Conservation (phyloP, 2,113 vertebrate genomes). For the Oriolus oriolus region DNA sequence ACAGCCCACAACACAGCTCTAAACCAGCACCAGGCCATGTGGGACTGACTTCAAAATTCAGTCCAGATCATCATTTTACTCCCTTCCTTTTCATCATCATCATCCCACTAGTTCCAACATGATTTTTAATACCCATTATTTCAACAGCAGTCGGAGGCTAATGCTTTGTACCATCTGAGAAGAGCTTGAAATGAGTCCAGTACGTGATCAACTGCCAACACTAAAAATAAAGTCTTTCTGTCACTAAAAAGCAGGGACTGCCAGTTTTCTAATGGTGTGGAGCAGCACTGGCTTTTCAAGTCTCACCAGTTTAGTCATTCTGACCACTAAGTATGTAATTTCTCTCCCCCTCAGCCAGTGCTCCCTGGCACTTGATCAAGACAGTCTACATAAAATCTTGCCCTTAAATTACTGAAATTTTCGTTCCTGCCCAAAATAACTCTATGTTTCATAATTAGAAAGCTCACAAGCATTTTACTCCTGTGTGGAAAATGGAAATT, state of each 20-base stretch:
- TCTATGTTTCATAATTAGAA: conserved; percentile 6
- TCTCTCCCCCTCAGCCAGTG: neutral
- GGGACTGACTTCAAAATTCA: neutral
- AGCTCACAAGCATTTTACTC: neutral
- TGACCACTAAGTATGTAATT: conserved; percentile 7
- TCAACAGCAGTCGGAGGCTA: neutral
- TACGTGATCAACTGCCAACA: neutral
- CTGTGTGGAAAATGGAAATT: neutral
- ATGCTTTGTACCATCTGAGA: conserved; percentile 22
- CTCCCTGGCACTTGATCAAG: conserved; percentile 11
- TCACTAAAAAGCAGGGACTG: conserved; percentile 36
- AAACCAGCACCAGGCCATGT: neutral
- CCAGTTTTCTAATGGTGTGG: conserved; percentile 11
- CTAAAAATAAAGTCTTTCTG: conserved; percentile 61
- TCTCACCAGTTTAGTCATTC: conserved; percentile 26
- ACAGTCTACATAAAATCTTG: neutral
- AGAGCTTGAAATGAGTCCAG: conserved; percentile 11
- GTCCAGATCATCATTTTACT: neutral
- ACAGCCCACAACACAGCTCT: neutral
- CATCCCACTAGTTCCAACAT: neutral
- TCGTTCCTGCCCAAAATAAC: neutral
- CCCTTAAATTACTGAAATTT: conserved; percentile 15
- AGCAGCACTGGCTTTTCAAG: conserved; percentile 21
- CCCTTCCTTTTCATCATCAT: neutral
- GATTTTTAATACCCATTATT: conserved; percentile 43